Evolutionary conservation across 2,888 invertebrate genomes (phyloP), one percentile per base, ranked within the genome.

Genomic region (Opisthograptis luteolata): DNA sequence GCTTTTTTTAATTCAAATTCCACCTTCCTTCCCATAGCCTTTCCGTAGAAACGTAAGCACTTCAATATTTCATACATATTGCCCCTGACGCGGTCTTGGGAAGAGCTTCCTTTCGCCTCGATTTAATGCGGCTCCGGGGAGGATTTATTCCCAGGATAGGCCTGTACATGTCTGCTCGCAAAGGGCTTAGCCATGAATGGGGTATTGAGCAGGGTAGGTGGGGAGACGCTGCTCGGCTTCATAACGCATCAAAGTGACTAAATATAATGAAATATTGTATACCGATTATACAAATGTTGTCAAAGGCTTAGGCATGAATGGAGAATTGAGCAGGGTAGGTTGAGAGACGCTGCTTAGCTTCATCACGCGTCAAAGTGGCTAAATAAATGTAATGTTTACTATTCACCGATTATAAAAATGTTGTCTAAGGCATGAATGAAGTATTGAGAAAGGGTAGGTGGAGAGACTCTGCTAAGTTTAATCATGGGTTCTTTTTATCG

Each of bases 121-220:
- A 22, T 47, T 41, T 48, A 48, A 36, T 25, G 36, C 25, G 25
- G 15, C 36, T 14, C 35, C 24, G 7, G 12, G 39, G 43, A 30
- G 43, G 50, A 51, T 51, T 51, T 51, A 51, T 51, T 41, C 50
- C 40, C 50, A n/a, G 37, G 48, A 34, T 49, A 43, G 44, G 30
- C 40, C 35, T 51, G 34, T 51, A 45, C 50, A 51, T 25, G 44
- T 45, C 50, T 49, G 27, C 49, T 45, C 24, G 50, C 35, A 12
- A 51, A 51, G 45, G 44, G 44, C 50, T 51, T 51, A 51, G 40
- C 39, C 32, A 20, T 40, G 44, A 44, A 50, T 45, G 44, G 44
- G 25, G 40, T 41, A 51, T 40, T 40, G 31, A 51, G 50, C 24
- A 19, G 35, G 28, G 13, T 45, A 50, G 40, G 19, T 24, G 3